Conservation (phyloP, 64 coral and sea anemone species). For the Dendrophyllia cribrosa region DNA sequence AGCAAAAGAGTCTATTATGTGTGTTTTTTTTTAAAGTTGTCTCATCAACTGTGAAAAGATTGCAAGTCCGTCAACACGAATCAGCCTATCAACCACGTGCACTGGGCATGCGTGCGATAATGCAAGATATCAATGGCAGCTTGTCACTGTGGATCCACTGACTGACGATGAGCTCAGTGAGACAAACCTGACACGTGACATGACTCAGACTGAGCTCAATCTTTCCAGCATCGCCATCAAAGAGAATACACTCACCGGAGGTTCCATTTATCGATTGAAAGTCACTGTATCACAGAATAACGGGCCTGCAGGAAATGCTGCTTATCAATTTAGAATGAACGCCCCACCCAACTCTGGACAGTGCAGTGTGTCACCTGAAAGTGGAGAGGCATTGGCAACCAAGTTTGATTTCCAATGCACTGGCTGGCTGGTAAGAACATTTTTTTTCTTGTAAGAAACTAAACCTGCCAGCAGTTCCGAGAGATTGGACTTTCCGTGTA, state of each 20-base stretch:
- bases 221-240: slow-evolving; percentile 63
- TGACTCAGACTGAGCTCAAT: slow-evolving; percentile 58
- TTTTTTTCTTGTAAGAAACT: no score
- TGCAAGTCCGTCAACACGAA: slow-evolving; percentile 53
- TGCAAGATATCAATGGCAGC: slow-evolving; percentile 3
- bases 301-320: slow-evolving; percentile 55
- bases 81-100: slow-evolving; percentile 63
- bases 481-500: no score
- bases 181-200: background rate
- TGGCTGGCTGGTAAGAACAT: slow-evolving; percentile 28
- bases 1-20: background rate
- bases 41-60: slow-evolving; percentile 61
- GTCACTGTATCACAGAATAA: background rate
- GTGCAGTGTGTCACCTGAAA: slow-evolving; percentile 51
- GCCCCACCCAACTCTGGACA: slow-evolving; percentile 30
- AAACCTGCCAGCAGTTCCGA: no score
- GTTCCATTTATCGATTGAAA: slow-evolving; percentile 43
- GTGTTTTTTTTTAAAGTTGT: slow-evolving; percentile 38
- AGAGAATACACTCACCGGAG: background rate
- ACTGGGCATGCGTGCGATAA: background rate
- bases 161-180: background rate
- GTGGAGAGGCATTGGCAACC: slow-evolving; percentile 66
- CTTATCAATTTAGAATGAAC: slow-evolving; percentile 78
- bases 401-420: slow-evolving; percentile 61
- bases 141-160: background rate